Evolutionary conservation across 2,888 invertebrate genomes (phyloP), one percentile per base, ranked within the genome.

Genomic region (Orthonychiurus folsomi): DNA sequence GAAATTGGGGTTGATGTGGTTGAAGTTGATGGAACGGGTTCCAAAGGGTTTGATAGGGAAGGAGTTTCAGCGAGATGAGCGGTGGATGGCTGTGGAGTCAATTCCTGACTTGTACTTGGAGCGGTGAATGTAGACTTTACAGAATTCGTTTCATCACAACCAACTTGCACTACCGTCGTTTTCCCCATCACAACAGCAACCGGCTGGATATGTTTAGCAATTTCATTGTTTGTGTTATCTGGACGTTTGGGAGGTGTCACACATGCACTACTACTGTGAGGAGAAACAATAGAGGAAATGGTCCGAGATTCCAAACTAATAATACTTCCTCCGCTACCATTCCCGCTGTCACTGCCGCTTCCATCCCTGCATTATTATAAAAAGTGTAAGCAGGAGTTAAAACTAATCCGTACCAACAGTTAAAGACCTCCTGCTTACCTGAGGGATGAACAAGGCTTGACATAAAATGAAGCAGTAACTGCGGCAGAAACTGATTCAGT

Each of bases 321-420:
- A 26, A 62, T 20, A 53, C 58, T 62, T n/a, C 52, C 62, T 37
- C 59, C 62, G 50, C 62, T 59, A 28, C 62, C 62, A 27, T 48
- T 58, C 20, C 59, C 62, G 55, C 62, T 62, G 18, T 48, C 59
- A 56, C 62, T 59, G 21, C 53, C 28, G 23, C 59, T 62, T 15
- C 37, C 55, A 21, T 62, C 62, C 26, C 62, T 54, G 21, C 47
- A 54, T 18, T 1, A 59, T 53, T 37, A 37, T 37, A 5, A 9
- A 5, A 37, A 37, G 5, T 9, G 37, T 37, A 37, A 5, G 9
- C 5, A 37, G 15, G 15, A 37, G 37, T 9, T 37, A 15, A 9
- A 37, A 37, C 15, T 37, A 37, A 37, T 37, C n/a, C n/a, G n/a
- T n/a, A n/a, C n/a, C n/a, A n/a, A n/a, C n/a, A n/a, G n/a, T n/a